These are phyloP conservation scores for Cryptoblepharus egeriae DNA, from an alignment of 2,797 vertebrate species.

Conservation along the genomic window DNA sequence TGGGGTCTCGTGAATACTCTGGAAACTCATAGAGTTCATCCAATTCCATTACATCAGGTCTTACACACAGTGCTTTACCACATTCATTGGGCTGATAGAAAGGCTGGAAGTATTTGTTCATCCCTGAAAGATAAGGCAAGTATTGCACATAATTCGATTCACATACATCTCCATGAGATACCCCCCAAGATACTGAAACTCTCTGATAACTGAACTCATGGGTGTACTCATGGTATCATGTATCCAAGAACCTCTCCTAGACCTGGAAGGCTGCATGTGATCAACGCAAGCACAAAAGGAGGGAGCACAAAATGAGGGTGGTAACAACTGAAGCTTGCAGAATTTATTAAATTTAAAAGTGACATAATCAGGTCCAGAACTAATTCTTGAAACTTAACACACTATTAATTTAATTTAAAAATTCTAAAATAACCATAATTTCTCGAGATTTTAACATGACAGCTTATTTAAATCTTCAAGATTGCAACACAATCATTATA, in stretches of 20 bases:
- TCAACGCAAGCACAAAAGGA: not conserved
- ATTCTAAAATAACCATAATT: not conserved
- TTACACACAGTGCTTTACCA: slow-evolving; percentile 96
- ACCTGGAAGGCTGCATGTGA: not conserved
- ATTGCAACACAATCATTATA: not conserved
- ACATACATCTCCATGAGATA: not conserved
- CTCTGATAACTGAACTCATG: too few species aligned
- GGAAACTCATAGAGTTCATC: slow-evolving; percentile 99
- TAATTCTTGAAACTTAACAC: not conserved
- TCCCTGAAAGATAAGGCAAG: slow-evolving; percentile 80
- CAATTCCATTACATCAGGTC: slow-evolving; percentile 98
- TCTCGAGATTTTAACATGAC: not conserved
- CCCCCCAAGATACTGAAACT: too few species aligned
- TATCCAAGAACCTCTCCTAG: too few species aligned
- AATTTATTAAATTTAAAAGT: not conserved
- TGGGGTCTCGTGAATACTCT: slow-evolving; percentile 96
- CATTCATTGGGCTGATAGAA: slow-evolving; percentile 99
- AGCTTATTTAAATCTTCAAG: not conserved
- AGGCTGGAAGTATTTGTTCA: slow-evolving; percentile 95
- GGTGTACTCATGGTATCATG: too few species aligned
- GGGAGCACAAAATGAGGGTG: too few species aligned
- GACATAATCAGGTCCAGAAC: not conserved
- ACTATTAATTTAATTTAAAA: not conserved
- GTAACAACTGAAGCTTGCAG: not conserved
- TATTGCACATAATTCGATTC: not conserved